These are phyloP conservation scores for Harpalus rubripes DNA, from an alignment of 2,888 invertebrate species.

Conservation along the genomic window DNA sequence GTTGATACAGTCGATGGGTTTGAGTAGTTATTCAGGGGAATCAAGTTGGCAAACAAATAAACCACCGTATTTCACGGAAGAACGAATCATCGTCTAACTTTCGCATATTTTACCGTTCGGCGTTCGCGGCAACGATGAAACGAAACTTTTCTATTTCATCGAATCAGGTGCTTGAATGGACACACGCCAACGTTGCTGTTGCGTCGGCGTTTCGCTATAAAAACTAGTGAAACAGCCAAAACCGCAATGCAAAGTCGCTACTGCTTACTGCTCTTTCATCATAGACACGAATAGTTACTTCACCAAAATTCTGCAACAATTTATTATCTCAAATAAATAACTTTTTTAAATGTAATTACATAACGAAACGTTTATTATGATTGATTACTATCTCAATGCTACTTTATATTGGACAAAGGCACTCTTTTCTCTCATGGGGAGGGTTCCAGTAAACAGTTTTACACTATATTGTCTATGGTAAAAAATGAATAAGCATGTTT, in stretches of 20 bases:
- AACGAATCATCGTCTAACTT: constrained; percentile 47
- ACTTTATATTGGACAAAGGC: too few relatives aligned
- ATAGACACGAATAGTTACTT: neutral
- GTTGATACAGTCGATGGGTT: constrained; percentile 8
- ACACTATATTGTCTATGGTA: too few relatives aligned
- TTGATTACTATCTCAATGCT: too few relatives aligned
- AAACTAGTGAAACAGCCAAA: constrained; percentile 13
- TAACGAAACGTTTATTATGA: neutral
- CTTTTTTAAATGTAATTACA: neutral
- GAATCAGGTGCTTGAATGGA: constrained; percentile 49
- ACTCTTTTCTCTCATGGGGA: too few relatives aligned
- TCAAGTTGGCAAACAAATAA: constrained; percentile 47
- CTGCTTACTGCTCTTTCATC: constrained; percentile 12
- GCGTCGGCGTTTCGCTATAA: constrained; percentile 18
- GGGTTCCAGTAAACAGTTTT: too few relatives aligned
- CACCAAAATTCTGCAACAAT: neutral
- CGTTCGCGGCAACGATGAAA: constrained; percentile 17
- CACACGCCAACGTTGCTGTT: constrained; percentile 19
- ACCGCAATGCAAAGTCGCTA: constrained; percentile 11
- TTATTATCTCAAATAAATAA: neutral
- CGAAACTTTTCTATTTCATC: constrained; percentile 51
- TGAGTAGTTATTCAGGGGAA: constrained; percentile 38
- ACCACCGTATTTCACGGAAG: constrained; percentile 50
- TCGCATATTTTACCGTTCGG: constrained; percentile 51
- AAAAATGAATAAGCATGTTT: too few relatives aligned